Evolutionary conservation across 1,140 invertebrate genomes (phyloP), one percentile per base, ranked within the genome.

Genomic region (Subanguina moxae): DNA sequence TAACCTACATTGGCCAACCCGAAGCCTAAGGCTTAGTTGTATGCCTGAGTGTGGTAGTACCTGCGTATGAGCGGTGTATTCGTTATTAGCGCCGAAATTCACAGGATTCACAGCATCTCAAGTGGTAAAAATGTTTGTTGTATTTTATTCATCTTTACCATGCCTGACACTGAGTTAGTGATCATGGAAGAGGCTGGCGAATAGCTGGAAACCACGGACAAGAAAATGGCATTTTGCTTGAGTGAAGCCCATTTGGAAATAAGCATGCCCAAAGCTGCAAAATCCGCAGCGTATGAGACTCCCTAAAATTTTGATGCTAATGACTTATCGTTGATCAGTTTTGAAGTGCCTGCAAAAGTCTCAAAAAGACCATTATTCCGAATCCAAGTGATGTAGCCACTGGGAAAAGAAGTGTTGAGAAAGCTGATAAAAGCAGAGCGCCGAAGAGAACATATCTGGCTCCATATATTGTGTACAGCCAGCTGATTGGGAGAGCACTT

Each of bases 361-460:
- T 69, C 21, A 76, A 17, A 23, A 27, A 43, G 9, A 59, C 46
- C 48, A 73, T 68, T 32, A 57, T 21, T 38, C 63, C 28, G 59
- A 73, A 70, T 11, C 62, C 69, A 21, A 52, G 21, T 19, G 25
- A 27, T 28, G 32, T 27, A 19, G 72, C 67, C 5, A 68, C 28
- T 25, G 72, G 72, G 17, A 77, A 76, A 15, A 73, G 48, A n/a
- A 15, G 74, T 1, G 72, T 73, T 9, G 69, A 19, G 17, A 75
- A 23, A 23, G 73, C 72, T 17, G 73, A 76, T 17, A 74, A 27
- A 1, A 73, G 15, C 3, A 70, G 62, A 57, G 73, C 74, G 17
- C 3, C 74, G 32, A 75, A 76, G 52, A 75, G 65, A 19, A 75
- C 73, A 28, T 48, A 63, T 19, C 75, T 62, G 27, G 74, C 70